Base-by-base conservation (phyloP, 2,888 invertebrate species). In the Meandrusa payeni region DNA sequence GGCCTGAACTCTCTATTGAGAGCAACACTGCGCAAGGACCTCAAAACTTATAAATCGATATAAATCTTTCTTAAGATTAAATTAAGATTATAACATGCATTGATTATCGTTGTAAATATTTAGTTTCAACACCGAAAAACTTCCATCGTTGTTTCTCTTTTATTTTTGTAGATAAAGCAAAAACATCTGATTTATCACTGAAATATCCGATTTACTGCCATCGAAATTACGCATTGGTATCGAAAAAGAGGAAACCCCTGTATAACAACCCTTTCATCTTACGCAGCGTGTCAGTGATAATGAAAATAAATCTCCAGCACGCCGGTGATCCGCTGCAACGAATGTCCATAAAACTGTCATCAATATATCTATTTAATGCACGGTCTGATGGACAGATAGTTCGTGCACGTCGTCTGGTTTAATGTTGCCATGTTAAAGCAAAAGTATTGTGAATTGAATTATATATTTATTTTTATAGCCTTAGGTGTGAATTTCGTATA, bases 341-440 rank as follows among this genome's bases (percentile, higher is more conserved):
- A 57, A 52, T 54, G 52, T 36, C 55, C 64, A 68, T 72, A 73
- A 75, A 75, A 61, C 65, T 71, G 74, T 75, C 74, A 54, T 51
- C 65, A 49, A 70, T 68, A 64, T 69, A 74, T 74, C 69, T 65
- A 64, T 52, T 50, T 59, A 56, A 71, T 62, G 62, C 56, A 52
- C 53, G 49, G 59, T 55, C 57, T 52, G 54, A 56, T 55, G 60
- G 73, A 71, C 50, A 53, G 62, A 61, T 57, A 33, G 40, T 27
- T 22, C 36, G 34, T 46, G 43, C 43, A 44, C 45, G 41, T 41
- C n/a, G 36, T 27, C 11, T 27, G 29, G 17, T 29, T 22, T 34
- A 13, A 23, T 42, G 23, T 29, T 13, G 29, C 23, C 3, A 9
- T 7, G 28, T 12, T 9, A 12, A 20, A 13, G 22, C 20, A 7